Evolutionary conservation across 1,140 invertebrate genomes (phyloP), one percentile per base, ranked within the genome.

Genomic region (Drosophila bocqueti): DNA sequence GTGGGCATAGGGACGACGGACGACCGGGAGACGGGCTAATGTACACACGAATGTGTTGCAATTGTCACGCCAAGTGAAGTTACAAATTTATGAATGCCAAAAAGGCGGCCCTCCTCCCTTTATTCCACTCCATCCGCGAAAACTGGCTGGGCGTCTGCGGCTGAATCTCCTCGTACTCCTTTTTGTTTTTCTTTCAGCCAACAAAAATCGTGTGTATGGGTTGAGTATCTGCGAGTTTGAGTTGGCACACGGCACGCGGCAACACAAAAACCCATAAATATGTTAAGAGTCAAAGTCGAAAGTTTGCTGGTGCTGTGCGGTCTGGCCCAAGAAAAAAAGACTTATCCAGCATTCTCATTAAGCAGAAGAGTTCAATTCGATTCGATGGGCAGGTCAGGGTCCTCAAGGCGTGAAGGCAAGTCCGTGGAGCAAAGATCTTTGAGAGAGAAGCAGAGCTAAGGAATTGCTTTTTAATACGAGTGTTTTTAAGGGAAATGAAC

Each of bases 21-120:
- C 79, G 65, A 76, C 65, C 78, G 65, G 68, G 83, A 68, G 84
- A 82, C 62, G 84, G 84, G 86, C 84, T 87, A 87, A 87, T 87
- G 84, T 87, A 87, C 84, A 79, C 84, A 84, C 83, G 81, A 91
- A 87, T 91, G 83, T 91, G 87, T 92, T 92, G 85, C 91, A 92
- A 92, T 92, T 92, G 91, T 92, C 91, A 92, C 85, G 91, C 85
- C 85, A 86, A 92, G 91, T 92, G 83, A 92, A 92, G 83, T 86
- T 82, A 92, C 83, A 90, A 92, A 92, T 92, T 92, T 92, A 92
- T 92, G 91, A 92, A 92, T 92, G 85, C 84, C 84, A 89, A 89
- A 89, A 89, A 89, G 84, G 78, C 76, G 71, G 43, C 47, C 45
- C 24, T 59, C 65, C 62, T 71, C 50, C 54, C 66, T 55, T 68